Evolutionary conservation across 2,888 invertebrate genomes (phyloP).

Genomic region (Mythimna pallens): DNA sequence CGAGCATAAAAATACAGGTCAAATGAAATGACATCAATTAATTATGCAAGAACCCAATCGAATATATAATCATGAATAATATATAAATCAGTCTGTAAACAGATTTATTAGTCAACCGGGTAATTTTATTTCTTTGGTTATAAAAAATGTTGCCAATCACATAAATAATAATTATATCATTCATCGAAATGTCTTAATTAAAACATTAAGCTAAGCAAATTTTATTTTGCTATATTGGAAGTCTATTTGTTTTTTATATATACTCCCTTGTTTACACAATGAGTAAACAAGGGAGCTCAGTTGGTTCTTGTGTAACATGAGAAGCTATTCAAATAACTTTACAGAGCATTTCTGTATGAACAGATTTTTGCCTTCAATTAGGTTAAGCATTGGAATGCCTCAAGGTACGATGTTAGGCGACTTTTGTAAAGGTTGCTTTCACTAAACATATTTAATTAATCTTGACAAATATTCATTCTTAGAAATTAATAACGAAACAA

Average conservation of each 20-base stretch:
- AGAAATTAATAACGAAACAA: slow-evolving; percentile 34
- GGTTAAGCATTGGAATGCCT: not conserved
- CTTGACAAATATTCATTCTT: slow-evolving; percentile 4
- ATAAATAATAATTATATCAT: slow-evolving; percentile 15
- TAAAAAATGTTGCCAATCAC: slow-evolving; percentile 39
- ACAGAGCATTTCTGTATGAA: not conserved
- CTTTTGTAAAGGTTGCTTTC: not conserved
- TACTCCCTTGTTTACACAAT: not conserved
- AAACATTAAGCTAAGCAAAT: slow-evolving; percentile 2
- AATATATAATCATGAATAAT: slow-evolving; percentile 50
- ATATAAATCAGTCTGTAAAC: slow-evolving; percentile 42
- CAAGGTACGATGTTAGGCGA: not conserved
- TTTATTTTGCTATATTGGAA: not conserved
- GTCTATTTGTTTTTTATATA: not conserved
- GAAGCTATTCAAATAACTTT: not conserved
- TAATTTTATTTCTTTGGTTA: slow-evolving; percentile 38
- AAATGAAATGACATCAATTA: slow-evolving; percentile 47
- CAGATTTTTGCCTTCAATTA: slow-evolving; percentile 21
- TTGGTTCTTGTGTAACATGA: not conserved
- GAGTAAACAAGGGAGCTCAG: too few relatives aligned
- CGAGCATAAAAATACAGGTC: slow-evolving; percentile 53
- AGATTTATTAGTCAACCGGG: slow-evolving; percentile 51
- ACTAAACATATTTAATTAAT: slow-evolving; percentile 13
- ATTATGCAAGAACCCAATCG: slow-evolving; percentile 53
- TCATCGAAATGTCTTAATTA: slow-evolving; percentile 24